Percentiles rank a stretch among this genome's conserved stretches.
These are phyloP conservation scores for Drosophila carrolli DNA, from an alignment of 1,140 invertebrate genomes.

Conservation along the genomic window DNA sequence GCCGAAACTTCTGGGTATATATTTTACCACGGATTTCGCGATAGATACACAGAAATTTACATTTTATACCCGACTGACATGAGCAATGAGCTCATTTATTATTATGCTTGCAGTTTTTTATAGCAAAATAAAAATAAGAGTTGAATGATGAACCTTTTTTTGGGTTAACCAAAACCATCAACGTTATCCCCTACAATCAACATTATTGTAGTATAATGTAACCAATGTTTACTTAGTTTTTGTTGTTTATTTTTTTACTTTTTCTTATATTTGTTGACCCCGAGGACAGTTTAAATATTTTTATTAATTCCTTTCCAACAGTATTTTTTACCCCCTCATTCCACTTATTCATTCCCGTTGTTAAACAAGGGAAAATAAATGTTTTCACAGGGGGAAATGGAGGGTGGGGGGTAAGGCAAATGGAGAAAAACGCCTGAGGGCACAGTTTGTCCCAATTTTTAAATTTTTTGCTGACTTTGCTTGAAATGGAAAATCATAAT, in stretches of 20 bases:
- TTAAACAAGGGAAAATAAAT: slow-evolving; percentile 54
- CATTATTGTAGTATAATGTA: slow-evolving; percentile 27
- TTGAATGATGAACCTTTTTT: slow-evolving; percentile 14
- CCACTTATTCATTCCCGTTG: slow-evolving; percentile 29
- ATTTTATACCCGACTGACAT: slow-evolving; percentile 21
- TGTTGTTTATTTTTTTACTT: slow-evolving; percentile 13
- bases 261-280: slow-evolving; percentile 30
- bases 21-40: slow-evolving; percentile 22
- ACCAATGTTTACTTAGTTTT: slow-evolving; percentile 21
- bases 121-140: slow-evolving; percentile 3
- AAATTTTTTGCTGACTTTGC: slow-evolving; percentile 51
- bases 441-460: slow-evolving; percentile 65
- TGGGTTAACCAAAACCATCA: background rate
- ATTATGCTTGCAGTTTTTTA: slow-evolving; percentile 21
- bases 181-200: background rate
- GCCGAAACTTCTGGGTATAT: slow-evolving; percentile 14
- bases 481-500: slow-evolving; percentile 73
- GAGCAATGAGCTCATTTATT: slow-evolving; percentile 46
- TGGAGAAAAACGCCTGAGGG: slow-evolving; percentile 36
- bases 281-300: slow-evolving; percentile 53
- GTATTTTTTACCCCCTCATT: slow-evolving; percentile 6
- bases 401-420: background rate
- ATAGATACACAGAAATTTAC: slow-evolving; percentile 35
- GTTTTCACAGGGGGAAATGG: slow-evolving; percentile 25
- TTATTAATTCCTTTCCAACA: slow-evolving; percentile 27